A percentile compares a stretch with the other conserved stretches of the same genome.
Conservation (phyloP, 53 echinoderm and acorn worm species). For the Actinopyga echinites region DNA sequence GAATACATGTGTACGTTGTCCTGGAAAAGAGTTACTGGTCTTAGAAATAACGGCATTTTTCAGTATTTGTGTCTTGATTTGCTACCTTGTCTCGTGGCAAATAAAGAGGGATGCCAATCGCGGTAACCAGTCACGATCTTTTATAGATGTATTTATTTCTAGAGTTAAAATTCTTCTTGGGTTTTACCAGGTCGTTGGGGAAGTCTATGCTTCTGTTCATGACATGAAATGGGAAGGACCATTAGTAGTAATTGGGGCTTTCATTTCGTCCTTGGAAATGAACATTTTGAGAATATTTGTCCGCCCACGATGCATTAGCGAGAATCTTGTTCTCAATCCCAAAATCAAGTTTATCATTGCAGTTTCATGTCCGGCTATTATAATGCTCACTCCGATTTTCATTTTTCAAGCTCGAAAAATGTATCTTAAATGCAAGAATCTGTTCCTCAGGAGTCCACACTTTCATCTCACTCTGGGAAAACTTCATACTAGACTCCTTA, state of each 20-base stretch:
- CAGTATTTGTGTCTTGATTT: background rate
- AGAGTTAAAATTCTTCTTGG: slow-evolving; percentile 22
- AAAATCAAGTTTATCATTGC: slow-evolving; percentile 17
- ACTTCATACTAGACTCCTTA: background rate
- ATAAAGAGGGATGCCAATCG: background rate
- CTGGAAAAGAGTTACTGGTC: background rate
- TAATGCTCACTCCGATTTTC: background rate
- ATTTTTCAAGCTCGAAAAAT: background rate
- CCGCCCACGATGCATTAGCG: slow-evolving; percentile 8
- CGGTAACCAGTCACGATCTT: background rate
- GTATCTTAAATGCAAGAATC: background rate
- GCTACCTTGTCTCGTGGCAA: background rate
- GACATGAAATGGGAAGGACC: slow-evolving; percentile 8
- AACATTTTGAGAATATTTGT: background rate
- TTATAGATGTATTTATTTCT: slow-evolving; percentile 16
- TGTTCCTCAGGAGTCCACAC: background rate
- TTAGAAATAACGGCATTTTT: background rate
- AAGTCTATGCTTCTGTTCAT: slow-evolving; percentile 14
- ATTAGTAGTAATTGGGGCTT: background rate
- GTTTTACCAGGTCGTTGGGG: slow-evolving; percentile 34
- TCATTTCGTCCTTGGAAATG: background rate
- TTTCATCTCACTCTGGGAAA: background rate
- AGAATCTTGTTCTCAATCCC: background rate
- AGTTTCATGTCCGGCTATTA: background rate
- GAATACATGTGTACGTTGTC: slow-evolving; percentile 4